Evolutionary conservation across 2,797 vertebrate species (phyloP).

Genomic region (Coregonus suidteri): DNA sequence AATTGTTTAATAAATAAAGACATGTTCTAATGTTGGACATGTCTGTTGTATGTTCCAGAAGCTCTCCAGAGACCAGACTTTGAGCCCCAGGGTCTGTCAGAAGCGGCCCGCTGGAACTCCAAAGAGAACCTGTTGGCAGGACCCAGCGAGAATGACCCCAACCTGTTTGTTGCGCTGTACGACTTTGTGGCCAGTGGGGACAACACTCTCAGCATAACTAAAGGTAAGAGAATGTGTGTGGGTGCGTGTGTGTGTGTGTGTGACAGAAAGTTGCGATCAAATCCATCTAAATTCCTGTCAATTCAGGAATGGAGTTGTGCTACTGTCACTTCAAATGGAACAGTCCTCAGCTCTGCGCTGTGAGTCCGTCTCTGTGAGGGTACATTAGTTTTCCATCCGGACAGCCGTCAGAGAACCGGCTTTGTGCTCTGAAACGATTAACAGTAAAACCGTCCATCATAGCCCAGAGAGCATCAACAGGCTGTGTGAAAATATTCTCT

Average conservation of each 20-base stretch:
- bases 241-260: background rate
- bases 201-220: slow-evolving; percentile 98
- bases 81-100: slow-evolving; percentile 89
- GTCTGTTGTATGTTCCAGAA: slow-evolving; percentile 74
- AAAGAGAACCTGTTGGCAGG: slow-evolving; percentile 96
- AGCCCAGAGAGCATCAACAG: background rate
- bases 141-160: slow-evolving; percentile 97
- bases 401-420: background rate
- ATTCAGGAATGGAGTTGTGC: too few relatives aligned
- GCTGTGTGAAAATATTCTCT: background rate
- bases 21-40: background rate
- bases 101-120: slow-evolving; percentile 98
- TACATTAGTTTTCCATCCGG: background rate
- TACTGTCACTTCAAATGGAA: background rate
- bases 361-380: background rate
- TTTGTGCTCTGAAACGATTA: background rate
- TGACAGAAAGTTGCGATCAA: background rate
- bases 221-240: slow-evolving; percentile 79
- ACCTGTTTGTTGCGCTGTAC: slow-evolving; percentile 96
- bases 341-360: background rate
- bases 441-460: background rate
- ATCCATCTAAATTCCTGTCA: too few relatives aligned
- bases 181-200: slow-evolving; percentile 98
- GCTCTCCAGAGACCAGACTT: slow-evolving; percentile 96
- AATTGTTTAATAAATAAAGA: background rate